phyloP scores from a whole-genome alignment of 2,888 invertebrate species.

The Brenthis daphne region DNA sequence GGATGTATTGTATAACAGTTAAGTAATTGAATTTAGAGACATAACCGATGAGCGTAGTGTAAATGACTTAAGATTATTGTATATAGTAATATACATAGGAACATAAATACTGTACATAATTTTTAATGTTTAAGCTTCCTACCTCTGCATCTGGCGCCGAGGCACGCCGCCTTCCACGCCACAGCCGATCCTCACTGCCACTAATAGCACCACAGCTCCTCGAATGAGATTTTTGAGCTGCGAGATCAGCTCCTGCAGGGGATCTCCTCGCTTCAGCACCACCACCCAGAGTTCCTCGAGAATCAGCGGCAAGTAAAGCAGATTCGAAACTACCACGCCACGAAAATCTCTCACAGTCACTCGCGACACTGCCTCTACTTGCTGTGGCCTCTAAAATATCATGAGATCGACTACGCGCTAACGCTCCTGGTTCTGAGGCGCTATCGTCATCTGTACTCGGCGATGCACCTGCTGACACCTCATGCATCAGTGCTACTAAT shows the following conservation, averaged over 20 bases:
- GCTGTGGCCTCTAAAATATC: constrained; percentile 87
- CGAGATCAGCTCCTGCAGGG: constrained; percentile 91
- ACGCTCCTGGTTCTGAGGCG: constrained; percentile 85
- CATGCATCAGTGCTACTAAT: constrained; percentile 94
- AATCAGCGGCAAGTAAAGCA: constrained; percentile 93
- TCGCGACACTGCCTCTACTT: constrained; percentile 86
- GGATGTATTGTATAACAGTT: no score
- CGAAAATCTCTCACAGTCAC: constrained; percentile 94
- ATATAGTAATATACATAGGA: not conserved
- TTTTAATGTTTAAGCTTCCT: constrained; percentile 37
- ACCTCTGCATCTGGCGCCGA: constrained; percentile 79
- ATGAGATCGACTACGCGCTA: constrained; percentile 91
- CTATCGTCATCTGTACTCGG: constrained; percentile 89
- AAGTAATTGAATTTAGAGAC: no score
- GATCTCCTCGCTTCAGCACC: constrained; percentile 90
- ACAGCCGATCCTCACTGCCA: constrained; percentile 83
- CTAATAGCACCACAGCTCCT: constrained; percentile 93
- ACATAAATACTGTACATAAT: not conserved
- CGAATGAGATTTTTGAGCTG: constrained; percentile 90
- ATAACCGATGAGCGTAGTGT: no score
- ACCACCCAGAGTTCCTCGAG: constrained; percentile 88
- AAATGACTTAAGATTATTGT: no score
- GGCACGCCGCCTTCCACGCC: constrained; percentile 74
- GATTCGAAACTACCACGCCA: constrained; percentile 97
- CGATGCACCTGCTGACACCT: constrained; percentile 91